Evolutionary conservation across 2,797 vertebrate species (phyloP).

Genomic region (Pseudocheirus occidentalis): DNA sequence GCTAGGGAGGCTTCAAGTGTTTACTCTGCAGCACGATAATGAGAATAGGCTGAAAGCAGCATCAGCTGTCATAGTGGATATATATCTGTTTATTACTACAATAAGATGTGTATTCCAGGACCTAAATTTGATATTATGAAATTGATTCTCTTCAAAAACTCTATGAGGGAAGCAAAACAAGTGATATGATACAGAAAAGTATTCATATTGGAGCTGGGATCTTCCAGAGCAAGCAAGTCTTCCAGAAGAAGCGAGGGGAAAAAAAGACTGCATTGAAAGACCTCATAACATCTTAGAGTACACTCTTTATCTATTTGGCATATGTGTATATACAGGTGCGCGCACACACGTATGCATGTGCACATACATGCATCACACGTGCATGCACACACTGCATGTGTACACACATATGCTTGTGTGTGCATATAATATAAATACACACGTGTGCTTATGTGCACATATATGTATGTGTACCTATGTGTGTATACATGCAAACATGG

Average conservation of each 20-base stretch:
- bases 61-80: background rate
- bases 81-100: background rate
- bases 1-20: background rate
- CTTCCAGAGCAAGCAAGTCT: background rate
- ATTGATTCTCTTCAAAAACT: background rate
- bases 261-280: background rate
- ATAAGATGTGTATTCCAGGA: background rate
- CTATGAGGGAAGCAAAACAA: background rate
- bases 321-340: background rate
- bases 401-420: no score
- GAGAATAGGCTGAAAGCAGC: background rate
- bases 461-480: no score
- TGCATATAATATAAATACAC: no score
- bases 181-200: background rate
- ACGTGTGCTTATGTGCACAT: no score
- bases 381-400: no score
- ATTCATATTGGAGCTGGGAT: background rate
- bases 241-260: background rate
- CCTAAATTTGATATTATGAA: background rate
- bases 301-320: background rate
- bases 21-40: background rate
- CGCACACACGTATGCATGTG: no score
- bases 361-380: no score
- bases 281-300: background rate
- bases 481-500: no score